Evolutionary conservation across 2,797 vertebrate genomes (phyloP).

Genomic region (Aeoliscus strigatus): DNA sequence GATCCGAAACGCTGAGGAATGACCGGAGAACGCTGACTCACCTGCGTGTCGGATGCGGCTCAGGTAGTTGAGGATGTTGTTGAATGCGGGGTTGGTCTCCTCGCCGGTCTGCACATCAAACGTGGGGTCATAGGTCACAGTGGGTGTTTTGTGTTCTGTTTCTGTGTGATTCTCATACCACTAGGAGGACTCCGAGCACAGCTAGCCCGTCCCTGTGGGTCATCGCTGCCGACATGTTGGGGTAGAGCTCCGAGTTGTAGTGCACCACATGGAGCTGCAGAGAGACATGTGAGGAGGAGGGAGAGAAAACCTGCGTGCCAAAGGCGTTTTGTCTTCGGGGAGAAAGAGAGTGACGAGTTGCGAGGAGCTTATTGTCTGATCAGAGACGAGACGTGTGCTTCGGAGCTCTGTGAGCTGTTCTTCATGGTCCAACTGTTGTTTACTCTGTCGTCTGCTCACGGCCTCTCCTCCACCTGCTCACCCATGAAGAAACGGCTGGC

Average conservation of each 20-base stretch:
- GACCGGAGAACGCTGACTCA: no score
- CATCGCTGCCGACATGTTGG: slow-evolving; percentile 74
- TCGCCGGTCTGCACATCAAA: slow-evolving; percentile 73
- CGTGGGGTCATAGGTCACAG: no score
- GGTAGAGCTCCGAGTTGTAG: slow-evolving; percentile 81
- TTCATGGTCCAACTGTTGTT: not conserved
- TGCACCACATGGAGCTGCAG: slow-evolving; percentile 87
- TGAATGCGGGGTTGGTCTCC: slow-evolving; percentile 76
- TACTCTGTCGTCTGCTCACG: slow-evolving; percentile 9
- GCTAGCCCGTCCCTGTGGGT: slow-evolving; percentile 78
- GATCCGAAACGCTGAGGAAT: no score
- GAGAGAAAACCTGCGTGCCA: slow-evolving; percentile 7
- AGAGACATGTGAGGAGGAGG: slow-evolving; percentile 5
- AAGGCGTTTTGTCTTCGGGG: not conserved
- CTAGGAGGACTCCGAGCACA: slow-evolving; percentile 84
- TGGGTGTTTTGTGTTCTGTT: not conserved
- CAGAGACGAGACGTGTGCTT: no score
- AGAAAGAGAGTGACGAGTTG: no score
- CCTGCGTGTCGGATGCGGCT: slow-evolving; percentile 79
- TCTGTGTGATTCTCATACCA: no score
- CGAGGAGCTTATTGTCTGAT: no score
- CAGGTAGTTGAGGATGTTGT: slow-evolving; percentile 80
- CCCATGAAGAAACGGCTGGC: slow-evolving; percentile 13
- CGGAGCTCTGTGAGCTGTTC: no score
- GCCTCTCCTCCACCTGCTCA: not conserved